Evolutionary conservation across 2,797 vertebrate genomes (phyloP), one percentile per base, ranked within the genome.

Genomic region (Crenuchus spilurus): DNA sequence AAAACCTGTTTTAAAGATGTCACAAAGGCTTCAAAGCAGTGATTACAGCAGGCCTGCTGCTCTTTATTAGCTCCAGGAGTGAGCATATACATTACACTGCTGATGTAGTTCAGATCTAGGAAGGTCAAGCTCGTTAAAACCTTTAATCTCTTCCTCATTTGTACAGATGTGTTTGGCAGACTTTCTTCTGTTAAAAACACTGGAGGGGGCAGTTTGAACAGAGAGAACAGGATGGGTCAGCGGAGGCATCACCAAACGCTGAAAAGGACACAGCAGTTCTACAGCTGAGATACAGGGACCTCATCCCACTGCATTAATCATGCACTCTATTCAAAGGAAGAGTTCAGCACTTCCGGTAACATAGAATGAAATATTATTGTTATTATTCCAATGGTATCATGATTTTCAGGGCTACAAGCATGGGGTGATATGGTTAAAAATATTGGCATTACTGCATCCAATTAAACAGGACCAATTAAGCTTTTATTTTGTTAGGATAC

Each of bases 191-290:
- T 80, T 55, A 82, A 81, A 82, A 86, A 89, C 77, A 80, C 74
- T 52, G 68, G 48, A 28, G 83, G 75, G 72, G 81, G 49, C 52
- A 82, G 84, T 90, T 88, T 82, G 83, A 82, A 77, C 74, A 63
- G 75, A 69, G 73, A 77, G 82, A 82, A 73, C 74, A 31, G 72
- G 41, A 30, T 74, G 80, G 84, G 88, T 87, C 87, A 84, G 84
- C 83, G 80, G 79, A 88, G 78, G 80, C 86, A 83, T 87, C 89
- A 86, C 85, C 87, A 86, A 89, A 90, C 85, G 76, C 86, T 42
- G 74, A 90, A 88, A 82, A 81, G 80, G 80, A 65, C 81, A 57
- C 70, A 6, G 78, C 84, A 88, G 87, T 78, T 84, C 81, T 78
- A 81, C 77, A 63, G 87, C 81, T 78, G 80, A 64, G 79, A 79